Conservation (phyloP, 2,113 vertebrate genomes). For the Rynchops niger region DNA sequence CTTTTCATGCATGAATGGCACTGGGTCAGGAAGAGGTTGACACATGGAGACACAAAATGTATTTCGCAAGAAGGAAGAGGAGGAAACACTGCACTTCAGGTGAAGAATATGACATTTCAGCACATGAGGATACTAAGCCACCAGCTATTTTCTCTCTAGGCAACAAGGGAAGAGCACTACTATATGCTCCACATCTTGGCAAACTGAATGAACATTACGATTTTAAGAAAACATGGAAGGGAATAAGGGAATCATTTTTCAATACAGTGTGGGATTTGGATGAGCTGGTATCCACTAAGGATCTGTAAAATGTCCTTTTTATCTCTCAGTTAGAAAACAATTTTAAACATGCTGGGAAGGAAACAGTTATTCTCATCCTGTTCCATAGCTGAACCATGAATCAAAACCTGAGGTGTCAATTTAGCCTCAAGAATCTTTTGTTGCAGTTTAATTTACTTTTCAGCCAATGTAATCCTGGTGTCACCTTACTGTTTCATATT, state of each 20-base stretch:
- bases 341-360: neutral
- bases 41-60: neutral
- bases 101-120: constrained; percentile 13
- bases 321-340: neutral
- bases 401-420: constrained; percentile 6
- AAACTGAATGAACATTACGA: neutral
- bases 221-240: neutral
- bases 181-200: neutral
- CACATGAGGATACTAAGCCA: neutral
- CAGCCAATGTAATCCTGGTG: constrained; percentile 14
- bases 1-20: neutral
- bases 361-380: neutral
- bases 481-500: constrained; percentile 60
- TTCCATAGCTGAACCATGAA: neutral
- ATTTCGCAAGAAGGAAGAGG: neutral
- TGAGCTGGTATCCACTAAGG: neutral
- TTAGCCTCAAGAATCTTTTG: constrained; percentile 26
- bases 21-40: constrained; percentile 36
- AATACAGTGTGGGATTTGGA: neutral
- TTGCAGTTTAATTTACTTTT: constrained; percentile 42
- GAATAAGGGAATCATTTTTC: neutral
- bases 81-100: neutral
- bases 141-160: neutral
- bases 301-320: neutral
- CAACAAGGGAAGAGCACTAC: neutral